Evolutionary conservation across 2,888 invertebrate genomes (phyloP), one percentile per base, ranked within the genome.

Genomic region (Hesperia comma): DNA sequence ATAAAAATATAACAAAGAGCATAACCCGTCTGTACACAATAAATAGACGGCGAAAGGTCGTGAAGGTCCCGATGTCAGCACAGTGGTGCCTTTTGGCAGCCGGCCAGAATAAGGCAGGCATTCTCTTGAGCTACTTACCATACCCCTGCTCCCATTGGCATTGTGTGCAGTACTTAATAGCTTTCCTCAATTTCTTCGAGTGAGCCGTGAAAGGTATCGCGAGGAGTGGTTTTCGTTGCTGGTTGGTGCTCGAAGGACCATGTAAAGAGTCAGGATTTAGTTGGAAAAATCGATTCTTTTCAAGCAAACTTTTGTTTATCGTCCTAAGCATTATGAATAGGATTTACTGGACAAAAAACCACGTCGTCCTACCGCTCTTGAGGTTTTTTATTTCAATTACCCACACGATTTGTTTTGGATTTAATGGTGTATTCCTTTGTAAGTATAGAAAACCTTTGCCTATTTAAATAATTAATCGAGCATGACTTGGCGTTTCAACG

Each of bases 1-100:
- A 41, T 53, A 40, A 14, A 17, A 46, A 32, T 26, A 26, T 19
- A 40, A 64, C n/a, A 64, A 64, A 53, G 21, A n/a, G 46, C 40
- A 14, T 55, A 54, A 37, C 32, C 32, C 19, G 21, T 37, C 37
- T 40, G 49, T 46, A 66, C 63, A 70, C 68, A 72, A 70, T 68
- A 70, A 56, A 68, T 68, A 69, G 70, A 72, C 76, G 74, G 75
- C 66, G 70, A 74, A 74, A 78, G 71, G 76, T 75, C 74, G 75
- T 69, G 68, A 67, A 72, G 70, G 77, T 77, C 76, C 77, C 80
- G 81, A 80, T 82, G 81, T 82, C 80, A 79, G 75, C 75, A 75
- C 75, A 70, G 74, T 73, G 72, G 72, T 69, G 71, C 72, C 68
- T 74, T 74, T 80, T 84, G 85, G 82, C 75, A 43, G 73, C 57